phyloP scores from a whole-genome alignment of 2,113 vertebrate species.

The Procavia capensis region DNA sequence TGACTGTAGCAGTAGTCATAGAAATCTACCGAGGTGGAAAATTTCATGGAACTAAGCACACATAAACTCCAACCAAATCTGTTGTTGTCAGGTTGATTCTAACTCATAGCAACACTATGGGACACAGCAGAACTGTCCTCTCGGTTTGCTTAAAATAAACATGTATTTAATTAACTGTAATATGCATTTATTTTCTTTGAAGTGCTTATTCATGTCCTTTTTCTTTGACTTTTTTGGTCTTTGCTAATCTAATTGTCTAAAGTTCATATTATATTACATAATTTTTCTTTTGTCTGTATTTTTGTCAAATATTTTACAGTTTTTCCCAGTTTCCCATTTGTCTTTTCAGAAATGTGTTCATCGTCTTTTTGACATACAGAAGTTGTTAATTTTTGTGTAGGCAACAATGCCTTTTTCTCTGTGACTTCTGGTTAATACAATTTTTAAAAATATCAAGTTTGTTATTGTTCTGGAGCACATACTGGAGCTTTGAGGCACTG shows the following conservation, averaged over 20 bases:
- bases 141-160: background rate
- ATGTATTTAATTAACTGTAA: background rate
- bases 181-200: background rate
- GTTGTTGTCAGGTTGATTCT: too few relatives aligned
- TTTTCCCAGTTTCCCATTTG: background rate
- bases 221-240: background rate
- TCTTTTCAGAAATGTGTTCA: constrained; percentile 1
- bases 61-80: too few relatives aligned
- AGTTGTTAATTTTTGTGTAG: background rate
- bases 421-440: background rate
- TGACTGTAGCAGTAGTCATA: too few relatives aligned
- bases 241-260: background rate
- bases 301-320: background rate
- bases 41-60: too few relatives aligned
- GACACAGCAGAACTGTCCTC: background rate
- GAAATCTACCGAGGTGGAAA: too few relatives aligned
- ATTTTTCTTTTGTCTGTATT: background rate
- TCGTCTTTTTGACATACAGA: background rate
- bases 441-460: background rate
- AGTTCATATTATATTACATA: background rate
- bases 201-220: background rate
- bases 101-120: too few relatives aligned
- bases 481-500: background rate
- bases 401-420: background rate
- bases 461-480: background rate